Evolutionary conservation across 2,797 vertebrate species (phyloP).

Genomic region (Pelodytes ibericus): DNA sequence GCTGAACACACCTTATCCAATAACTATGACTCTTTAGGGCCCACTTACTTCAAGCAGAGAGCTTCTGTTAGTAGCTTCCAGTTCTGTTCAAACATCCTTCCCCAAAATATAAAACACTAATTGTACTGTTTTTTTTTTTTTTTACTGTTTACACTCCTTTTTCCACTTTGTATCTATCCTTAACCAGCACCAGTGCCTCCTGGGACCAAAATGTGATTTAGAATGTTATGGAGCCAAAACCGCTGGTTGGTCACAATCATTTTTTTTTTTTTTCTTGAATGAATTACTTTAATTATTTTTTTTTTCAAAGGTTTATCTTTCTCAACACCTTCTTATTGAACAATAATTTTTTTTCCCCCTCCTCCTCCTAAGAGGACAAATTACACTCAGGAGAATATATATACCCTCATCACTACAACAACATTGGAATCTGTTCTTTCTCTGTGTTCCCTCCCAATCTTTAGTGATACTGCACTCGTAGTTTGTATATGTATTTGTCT

Average conservation of each 20-base stretch:
- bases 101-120: conserved; percentile 29
- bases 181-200: conserved; percentile 8
- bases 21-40: background rate
- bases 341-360: background rate
- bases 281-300: background rate
- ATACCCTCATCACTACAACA: conserved; percentile 15
- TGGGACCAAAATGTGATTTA: conserved; percentile 47
- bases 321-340: background rate
- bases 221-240: background rate
- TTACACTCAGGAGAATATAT: background rate
- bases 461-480: conserved; percentile 29
- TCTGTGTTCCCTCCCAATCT: background rate
- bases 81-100: background rate
- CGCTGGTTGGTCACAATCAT: background rate
- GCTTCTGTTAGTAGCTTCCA: background rate
- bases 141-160: conserved; percentile 14
- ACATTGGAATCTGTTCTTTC: background rate
- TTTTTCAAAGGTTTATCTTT: background rate
- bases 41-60: background rate
- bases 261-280: conserved; percentile 15
- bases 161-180: conserved; percentile 1
- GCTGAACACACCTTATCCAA: too few relatives aligned
- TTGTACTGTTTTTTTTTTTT: background rate
- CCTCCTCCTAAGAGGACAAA: conserved; percentile 19
- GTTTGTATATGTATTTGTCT: conserved; percentile 36